These are phyloP conservation scores for Pycnonotus jocosus DNA, from an alignment of 2,113 vertebrate genomes.

Conservation along the genomic window DNA sequence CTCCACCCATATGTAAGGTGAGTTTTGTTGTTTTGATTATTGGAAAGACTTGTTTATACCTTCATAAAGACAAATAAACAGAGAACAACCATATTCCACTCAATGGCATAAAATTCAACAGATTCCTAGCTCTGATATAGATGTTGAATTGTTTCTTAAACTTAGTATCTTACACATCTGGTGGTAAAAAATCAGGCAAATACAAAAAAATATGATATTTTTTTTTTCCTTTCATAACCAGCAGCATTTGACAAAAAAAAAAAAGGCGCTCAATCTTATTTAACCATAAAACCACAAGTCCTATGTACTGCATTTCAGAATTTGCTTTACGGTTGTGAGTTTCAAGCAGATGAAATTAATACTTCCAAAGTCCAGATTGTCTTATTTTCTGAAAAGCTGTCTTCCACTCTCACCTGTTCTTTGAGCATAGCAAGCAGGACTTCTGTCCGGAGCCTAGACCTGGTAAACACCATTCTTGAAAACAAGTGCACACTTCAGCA, in stretches of 20 bases:
- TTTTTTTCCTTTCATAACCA: background rate
- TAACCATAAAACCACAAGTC: background rate
- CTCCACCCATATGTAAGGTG: rapidly evolving
- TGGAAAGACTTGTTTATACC: background rate
- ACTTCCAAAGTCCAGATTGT: background rate
- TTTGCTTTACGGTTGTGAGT: background rate
- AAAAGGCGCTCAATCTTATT: background rate
- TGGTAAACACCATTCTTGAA: background rate
- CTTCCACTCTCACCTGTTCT: background rate
- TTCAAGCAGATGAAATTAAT: background rate
- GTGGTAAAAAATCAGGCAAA: background rate
- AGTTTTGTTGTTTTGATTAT: background rate
- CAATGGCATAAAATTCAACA: background rate
- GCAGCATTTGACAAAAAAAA: background rate
- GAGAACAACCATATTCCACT: background rate
- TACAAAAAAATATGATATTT: background rate
- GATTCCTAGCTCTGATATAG: background rate
- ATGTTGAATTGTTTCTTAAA: rapidly evolving
- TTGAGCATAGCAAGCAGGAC: background rate
- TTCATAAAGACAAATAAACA: background rate
- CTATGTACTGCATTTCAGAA: background rate
- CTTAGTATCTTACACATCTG: background rate
- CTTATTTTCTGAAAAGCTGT: background rate
- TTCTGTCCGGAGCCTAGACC: background rate
- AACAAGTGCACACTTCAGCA: rapidly evolving